Evolutionary conservation across 1,140 invertebrate genomes (phyloP), one percentile per base, ranked within the genome.

Genomic region (Oscheius sp.): DNA sequence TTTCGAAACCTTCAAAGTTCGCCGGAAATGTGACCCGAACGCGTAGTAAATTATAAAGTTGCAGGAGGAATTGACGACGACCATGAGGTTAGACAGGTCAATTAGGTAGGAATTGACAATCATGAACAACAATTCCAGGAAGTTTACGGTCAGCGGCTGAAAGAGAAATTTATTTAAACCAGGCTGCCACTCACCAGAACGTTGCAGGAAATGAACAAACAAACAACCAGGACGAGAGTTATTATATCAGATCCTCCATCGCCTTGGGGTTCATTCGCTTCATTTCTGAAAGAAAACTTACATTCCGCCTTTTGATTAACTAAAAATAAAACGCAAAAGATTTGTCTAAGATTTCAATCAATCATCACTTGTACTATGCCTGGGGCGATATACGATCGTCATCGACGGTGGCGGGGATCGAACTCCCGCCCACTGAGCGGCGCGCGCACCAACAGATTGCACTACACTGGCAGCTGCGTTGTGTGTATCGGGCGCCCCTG

Each of bases 31-130:
- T 2, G 68, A 38, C 18, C 79, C 79, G 59, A 81, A 80, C n/a
- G 73, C 77, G 61, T 79, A 80, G 64, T 80, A 80, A 67, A 80
- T 80, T 15, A 81, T 20, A 29, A 80, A 81, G 61, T 80, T 80
- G 70, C 79, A 80, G 0, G 79, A 81, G 1, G 75, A 78, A 34
- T 80, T 80, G 10, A 80, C 45, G 13, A 80, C 61, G n/a, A 78
- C 79, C 79, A 80, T 80, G 0, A 81, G 49, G 59, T 80, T 80
- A 20, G 79, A 81, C 18, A 81, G 52, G 31, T 80, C 79, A 31
- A 80, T 79, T 20, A 80, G 58, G 29, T 80, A 80, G 15, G 80
- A 62, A 55, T 81, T 80, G 15, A 70, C 73, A 18, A 79, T 71
- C 0, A 36, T 45, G 32, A 79, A 75, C 10, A 77, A 55, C 13